Base-by-base conservation (phyloP, 2,888 invertebrate genomes). In the Drosophila pegasa region DNA sequence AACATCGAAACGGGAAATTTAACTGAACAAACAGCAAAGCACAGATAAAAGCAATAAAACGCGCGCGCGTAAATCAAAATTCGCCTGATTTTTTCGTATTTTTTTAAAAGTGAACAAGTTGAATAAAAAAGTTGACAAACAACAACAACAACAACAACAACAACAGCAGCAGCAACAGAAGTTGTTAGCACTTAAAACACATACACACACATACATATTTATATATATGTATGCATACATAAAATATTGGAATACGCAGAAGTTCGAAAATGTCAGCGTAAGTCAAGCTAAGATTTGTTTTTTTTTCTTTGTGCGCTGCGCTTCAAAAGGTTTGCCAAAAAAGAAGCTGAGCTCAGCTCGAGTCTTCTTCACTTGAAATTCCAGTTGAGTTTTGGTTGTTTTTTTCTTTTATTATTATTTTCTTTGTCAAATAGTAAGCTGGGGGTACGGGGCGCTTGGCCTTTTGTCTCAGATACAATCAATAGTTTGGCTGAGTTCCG, bases 251-350 rank as follows among this genome's bases (percentile, higher is more conserved):
- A 59, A 41, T 62, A 33, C 48, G 59, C 37, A 31, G 47, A 31
- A 20, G 22, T 70, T 74, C 16, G 48, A 12, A 59, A 62, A 75
- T 75, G 74, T 75, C 67, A 57, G 62, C 67, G 74, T 75, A 71
- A 75, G 74, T 75, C 50, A 33, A 41, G 16, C 2, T 18, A 6
- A 51, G 47, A 52, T 47, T 20, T 33, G 9, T 48, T n/a, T 37
- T 38, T 10, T 16, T 9, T 38, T 41, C 22, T 25, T 27, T 27
- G 47, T 31, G 20, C 35, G 45, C 33, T 27, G 48, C 38, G 55
- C 45, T 37, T 54, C 33, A 43, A 48, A 41, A 58, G 61, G 12
- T 60, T 62, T 41, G 68, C 58, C 55, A 51, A 50, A 55, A 62
- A 25, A n/a, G 8, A 33, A 33, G 47, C 27, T 57, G 33, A 50